A percentile compares a stretch with the other conserved stretches of the same genome.
Evolutionary conservation across 2,888 invertebrate genomes (phyloP).

Genomic region (Pyralis farinalis): DNA sequence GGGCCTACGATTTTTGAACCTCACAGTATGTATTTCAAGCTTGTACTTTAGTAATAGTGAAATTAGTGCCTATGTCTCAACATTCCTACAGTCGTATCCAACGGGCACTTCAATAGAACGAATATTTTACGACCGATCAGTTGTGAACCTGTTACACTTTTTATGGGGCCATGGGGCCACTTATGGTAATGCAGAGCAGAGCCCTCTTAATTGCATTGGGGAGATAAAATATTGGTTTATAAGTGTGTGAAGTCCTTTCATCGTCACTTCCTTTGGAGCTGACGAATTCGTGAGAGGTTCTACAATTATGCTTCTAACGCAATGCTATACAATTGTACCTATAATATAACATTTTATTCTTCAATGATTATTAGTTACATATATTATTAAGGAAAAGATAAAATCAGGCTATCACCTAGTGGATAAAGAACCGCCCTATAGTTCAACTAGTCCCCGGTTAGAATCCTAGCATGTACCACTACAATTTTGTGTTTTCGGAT

Average conservation of each 20-base stretch:
- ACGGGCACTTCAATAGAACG: conserved; percentile 6
- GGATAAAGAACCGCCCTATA: too few relatives aligned
- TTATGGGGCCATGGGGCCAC: conserved; percentile 49
- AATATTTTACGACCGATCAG: conserved; percentile 32
- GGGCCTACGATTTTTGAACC: too few relatives aligned
- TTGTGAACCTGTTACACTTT: conserved; percentile 30
- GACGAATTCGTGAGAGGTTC: conserved; percentile 3
- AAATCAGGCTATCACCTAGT: too few relatives aligned
- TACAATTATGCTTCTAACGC: conserved; percentile 1
- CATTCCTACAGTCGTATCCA: neutral
- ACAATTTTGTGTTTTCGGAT: too few relatives aligned
- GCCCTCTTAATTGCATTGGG: conserved; percentile 36
- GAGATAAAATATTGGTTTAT: conserved; percentile 42
- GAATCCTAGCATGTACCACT: too few relatives aligned
- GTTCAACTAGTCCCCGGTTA: too few relatives aligned
- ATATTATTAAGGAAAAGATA: too few relatives aligned
- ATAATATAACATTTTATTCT: too few relatives aligned
- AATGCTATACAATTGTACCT: conserved; percentile 1
- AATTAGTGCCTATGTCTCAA: neutral
- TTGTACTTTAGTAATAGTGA: too few relatives aligned
- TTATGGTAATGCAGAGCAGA: conserved; percentile 44
- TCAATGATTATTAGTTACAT: too few relatives aligned
- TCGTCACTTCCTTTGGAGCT: conserved; percentile 16
- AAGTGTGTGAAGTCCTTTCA: conserved; percentile 36
- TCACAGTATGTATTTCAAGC: too few relatives aligned